Conservation (phyloP, 2,113 vertebrate species). For the Poecile atricapillus region DNA sequence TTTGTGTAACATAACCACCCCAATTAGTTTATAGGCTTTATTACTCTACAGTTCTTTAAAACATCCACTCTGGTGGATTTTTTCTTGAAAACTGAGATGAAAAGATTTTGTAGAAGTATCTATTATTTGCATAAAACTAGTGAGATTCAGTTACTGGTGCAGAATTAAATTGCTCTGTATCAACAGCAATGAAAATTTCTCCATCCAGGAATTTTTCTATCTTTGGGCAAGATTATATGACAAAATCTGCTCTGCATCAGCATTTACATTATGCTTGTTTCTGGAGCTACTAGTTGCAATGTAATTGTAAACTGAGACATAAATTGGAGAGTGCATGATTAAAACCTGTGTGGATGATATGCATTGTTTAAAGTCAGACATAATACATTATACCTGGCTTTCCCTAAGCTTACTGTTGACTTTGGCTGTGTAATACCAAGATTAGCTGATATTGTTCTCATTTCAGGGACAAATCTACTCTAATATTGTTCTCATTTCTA, state of each 20-base stretch:
- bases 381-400: not conserved
- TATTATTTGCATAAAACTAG: not conserved
- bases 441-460: not conserved
- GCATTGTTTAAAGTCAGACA: not conserved
- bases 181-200: not conserved
- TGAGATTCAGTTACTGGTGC: not conserved
- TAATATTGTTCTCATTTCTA: not conserved
- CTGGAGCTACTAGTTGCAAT: not conserved
- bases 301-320: not conserved
- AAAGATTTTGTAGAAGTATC: not conserved
- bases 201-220: not conserved
- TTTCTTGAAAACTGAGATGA: not conserved
- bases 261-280: not conserved
- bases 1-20: not conserved
- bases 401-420: not conserved
- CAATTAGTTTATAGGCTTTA: not conserved
- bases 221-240: not conserved
- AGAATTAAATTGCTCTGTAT: not conserved
- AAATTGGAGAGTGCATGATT: not conserved
- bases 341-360: not conserved
- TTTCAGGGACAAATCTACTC: not conserved
- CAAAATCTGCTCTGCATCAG: not conserved
- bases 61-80: not conserved
- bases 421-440: not conserved
- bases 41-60: not conserved